Conservation (phyloP, 1,140 invertebrate species). For the Wasmannia auropunctata region DNA sequence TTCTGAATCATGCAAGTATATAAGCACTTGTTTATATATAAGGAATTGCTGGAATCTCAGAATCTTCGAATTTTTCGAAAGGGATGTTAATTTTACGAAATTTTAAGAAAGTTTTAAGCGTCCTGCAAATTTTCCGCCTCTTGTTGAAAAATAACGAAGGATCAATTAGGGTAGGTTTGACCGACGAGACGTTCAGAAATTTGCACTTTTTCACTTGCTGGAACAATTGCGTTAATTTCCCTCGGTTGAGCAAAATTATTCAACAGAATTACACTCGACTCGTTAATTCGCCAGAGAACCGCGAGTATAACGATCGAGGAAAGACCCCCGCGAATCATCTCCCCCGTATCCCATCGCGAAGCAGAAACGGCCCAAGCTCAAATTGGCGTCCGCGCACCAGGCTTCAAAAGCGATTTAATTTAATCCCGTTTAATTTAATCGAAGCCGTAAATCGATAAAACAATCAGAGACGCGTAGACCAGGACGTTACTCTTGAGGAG, state of each 20-base stretch:
- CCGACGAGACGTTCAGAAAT: background rate
- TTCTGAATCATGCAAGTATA: background rate
- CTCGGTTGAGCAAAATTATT: background rate
- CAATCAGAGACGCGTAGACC: constrained; percentile 31
- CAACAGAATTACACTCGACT: background rate
- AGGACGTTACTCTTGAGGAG: constrained; percentile 32
- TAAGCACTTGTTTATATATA: too few species aligned
- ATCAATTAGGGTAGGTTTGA: too few species aligned
- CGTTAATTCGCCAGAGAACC: background rate
- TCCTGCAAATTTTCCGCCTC: background rate
- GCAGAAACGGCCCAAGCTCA: too few species aligned
- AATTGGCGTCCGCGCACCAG: background rate
- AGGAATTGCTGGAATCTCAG: background rate
- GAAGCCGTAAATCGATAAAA: constrained; percentile 37
- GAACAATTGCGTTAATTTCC: background rate
- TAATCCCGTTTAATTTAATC: too few species aligned
- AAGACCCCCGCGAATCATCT: background rate
- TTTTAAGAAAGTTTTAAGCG: too few species aligned
- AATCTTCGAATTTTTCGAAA: background rate
- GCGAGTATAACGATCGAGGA: background rate
- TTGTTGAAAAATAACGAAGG: background rate
- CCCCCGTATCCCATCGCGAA: background rate
- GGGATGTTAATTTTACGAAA: background rate
- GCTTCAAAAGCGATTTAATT: background rate
- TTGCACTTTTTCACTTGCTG: background rate